Percentiles rank a stretch among this genome's conserved stretches.
phyloP scores from a whole-genome alignment of 1,140 invertebrate species.

The Zaprionus inermis region DNA sequence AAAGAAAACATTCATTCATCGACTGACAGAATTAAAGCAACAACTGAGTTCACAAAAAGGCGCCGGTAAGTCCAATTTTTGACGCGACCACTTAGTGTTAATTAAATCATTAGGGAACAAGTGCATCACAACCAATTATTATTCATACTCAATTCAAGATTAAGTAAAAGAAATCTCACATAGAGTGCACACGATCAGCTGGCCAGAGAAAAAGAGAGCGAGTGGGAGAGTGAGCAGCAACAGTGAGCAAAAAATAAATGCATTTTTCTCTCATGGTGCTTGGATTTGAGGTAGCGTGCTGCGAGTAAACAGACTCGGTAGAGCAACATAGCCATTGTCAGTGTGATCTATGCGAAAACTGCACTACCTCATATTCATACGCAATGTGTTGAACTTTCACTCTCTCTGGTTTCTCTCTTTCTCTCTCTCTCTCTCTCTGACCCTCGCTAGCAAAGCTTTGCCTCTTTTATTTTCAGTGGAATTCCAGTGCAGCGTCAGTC shows the following conservation, averaged over 20 bases:
- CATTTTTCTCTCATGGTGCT: not conserved
- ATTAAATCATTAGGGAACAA: constrained; percentile 29
- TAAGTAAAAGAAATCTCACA: constrained; percentile 4
- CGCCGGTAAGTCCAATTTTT: constrained; percentile 26
- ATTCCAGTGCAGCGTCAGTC: constrained; percentile 5
- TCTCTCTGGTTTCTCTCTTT: not conserved
- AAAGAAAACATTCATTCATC: not conserved
- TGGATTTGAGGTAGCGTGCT: not conserved
- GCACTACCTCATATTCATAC: not conserved
- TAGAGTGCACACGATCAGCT: constrained; percentile 30
- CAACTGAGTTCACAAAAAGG: constrained; percentile 26
- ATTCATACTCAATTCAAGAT: constrained; percentile 37
- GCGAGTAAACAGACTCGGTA: not conserved
- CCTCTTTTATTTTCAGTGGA: constrained; percentile 2
- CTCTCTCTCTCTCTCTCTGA: not conserved
- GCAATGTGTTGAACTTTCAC: not conserved
- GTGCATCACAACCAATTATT: constrained; percentile 17
- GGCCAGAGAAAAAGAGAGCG: constrained; percentile 8
- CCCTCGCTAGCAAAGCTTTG: constrained; percentile 1
- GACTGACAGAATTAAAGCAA: constrained; percentile 25
- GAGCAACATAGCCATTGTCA: not conserved
- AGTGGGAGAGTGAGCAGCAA: not conserved
- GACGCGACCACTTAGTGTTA: constrained; percentile 29
- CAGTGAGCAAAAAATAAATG: not conserved
- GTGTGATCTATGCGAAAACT: not conserved